Base-by-base conservation (phyloP, 2,113 vertebrate species). In the Prionailurus bengalensis region DNA sequence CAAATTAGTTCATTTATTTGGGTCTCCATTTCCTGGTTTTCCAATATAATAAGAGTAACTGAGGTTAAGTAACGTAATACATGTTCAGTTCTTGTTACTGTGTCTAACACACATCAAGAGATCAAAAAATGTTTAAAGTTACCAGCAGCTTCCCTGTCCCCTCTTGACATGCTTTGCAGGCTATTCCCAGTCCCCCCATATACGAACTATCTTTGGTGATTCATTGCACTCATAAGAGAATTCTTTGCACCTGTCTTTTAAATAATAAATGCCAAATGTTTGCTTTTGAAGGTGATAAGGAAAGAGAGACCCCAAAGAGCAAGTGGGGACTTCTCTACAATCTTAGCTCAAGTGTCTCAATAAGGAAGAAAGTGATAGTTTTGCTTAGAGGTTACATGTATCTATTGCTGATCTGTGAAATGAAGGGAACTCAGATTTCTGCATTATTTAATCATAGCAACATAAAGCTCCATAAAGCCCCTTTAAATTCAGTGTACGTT, bases 231-330 rank as follows among this genome's bases (percentile, higher is more conserved):
- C 17, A 39, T 74, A 66, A 89, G 3, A 97, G 13, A 89, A 63
- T 51, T 23, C 10, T 21, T 83, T 92, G 36, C 45, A 25, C n/a
- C 21, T 84, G 58, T 15, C 45, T 92, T 94, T 95, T 95, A 84
- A 80, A 89, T 96, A 92, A 68, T 92, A 92, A 55, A 97, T 66
- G 39, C n/a, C 83, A 73, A 39, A 14, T 79, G 9, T 79, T 92
- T 91, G 78, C 58, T 91, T 90, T 92, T 93, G 95, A 96, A 91
- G 27, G 39, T 89, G 45, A 17, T 70, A 92, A 84, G n/a, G n/a
- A 86, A 78, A 95, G 80, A 94, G 14, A 88, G n/a, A 81, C 11
- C 12, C 29, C 36, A n/a, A 17, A 33, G 48, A 81, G 19, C 4
- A 68, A 65, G 23, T 27, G 11, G 27, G 29, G 1, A 83, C 36